Conservation (phyloP, 2,888 invertebrate species). For the Blastobasis lacticolella region DNA sequence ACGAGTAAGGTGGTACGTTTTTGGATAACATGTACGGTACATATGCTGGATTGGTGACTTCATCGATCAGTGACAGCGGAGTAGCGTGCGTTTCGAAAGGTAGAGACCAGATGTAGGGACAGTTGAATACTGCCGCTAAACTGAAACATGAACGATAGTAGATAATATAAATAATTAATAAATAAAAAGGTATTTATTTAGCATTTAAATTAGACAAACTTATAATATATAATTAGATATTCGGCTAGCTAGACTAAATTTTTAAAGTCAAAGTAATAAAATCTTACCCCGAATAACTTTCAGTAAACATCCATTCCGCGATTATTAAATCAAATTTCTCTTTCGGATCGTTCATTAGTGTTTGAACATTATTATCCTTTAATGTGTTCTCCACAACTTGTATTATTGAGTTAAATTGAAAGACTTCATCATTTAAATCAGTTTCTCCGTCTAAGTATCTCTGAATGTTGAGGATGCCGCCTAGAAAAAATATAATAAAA, state of each 20-base stretch:
- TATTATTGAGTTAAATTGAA: no score
- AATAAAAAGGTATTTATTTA: no score
- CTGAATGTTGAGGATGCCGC: no score
- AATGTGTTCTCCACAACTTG: neutral
- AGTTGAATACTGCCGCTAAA: conserved; percentile 29
- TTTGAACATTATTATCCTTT: conserved; percentile 8
- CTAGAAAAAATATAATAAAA: no score
- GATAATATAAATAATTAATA: no score
- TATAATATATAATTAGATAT: no score
- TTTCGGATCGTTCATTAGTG: conserved; percentile 13
- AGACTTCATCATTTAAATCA: no score
- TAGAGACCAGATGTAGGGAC: conserved; percentile 35
- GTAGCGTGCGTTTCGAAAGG: conserved; percentile 36
- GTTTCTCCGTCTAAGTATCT: no score
- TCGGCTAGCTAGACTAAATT: no score
- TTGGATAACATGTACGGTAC: conserved; percentile 16
- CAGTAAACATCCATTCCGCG: conserved; percentile 15
- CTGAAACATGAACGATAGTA: conserved; percentile 12
- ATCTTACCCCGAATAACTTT: conserved; percentile 6
- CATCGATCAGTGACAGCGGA: conserved; percentile 28
- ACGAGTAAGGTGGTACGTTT: conserved; percentile 23
- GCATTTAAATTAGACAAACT: no score
- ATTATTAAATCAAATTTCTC: conserved; percentile 19
- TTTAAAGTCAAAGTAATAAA: no score
- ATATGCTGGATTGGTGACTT: conserved; percentile 32